Base-by-base conservation (phyloP, 2,113 vertebrate species). In the Struthio camelus region DNA sequence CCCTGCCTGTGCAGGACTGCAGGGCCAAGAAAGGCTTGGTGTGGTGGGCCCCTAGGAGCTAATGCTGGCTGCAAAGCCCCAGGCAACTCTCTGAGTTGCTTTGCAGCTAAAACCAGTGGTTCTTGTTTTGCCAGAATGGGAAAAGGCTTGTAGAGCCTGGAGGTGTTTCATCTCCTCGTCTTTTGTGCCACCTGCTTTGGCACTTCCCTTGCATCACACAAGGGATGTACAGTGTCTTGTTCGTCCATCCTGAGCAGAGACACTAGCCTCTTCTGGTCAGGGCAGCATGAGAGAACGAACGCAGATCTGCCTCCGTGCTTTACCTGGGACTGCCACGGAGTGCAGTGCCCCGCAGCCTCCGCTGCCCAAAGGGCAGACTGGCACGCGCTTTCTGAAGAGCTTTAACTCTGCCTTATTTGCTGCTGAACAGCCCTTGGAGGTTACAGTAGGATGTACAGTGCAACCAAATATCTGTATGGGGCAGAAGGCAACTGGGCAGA, bases 1-100 rank as follows among this genome's bases (percentile, higher is more conserved):
- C 84, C 44, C 77, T 91, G 85, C 79, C 44, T 76, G 51, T 3
- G 10, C 42, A 50, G 50, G 36, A 59, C 78, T 71, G 69, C 42
- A 56, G 80, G 42, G 56, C 86, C 89, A 81, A 50, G 76, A 89
- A 87, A 46, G 24, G 42, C 61, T 94, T 87, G 84, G 38, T 94
- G 77, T 81, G 87, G 77, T 94, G 89, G 89, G 91, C 87, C 61
- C 77, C 73, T 78, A 67, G 87, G 80, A 91, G 86, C 67, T 87
- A 79, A 79, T 2, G 17, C 75, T 3, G 17, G 30, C 85, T 80
- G 61, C 65, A 51, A 36, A 76, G 69, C 80, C 67, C 73, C 76
- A 8, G 92, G 61, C 9, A n/a, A 38, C 77, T 78, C 59, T 78
- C 14, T 20, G 42, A 23, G 67, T 76, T 82, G 56, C 87, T 96